Evolutionary conservation across 1,140 invertebrate genomes (phyloP).

Genomic region (Meteorus sp.): DNA sequence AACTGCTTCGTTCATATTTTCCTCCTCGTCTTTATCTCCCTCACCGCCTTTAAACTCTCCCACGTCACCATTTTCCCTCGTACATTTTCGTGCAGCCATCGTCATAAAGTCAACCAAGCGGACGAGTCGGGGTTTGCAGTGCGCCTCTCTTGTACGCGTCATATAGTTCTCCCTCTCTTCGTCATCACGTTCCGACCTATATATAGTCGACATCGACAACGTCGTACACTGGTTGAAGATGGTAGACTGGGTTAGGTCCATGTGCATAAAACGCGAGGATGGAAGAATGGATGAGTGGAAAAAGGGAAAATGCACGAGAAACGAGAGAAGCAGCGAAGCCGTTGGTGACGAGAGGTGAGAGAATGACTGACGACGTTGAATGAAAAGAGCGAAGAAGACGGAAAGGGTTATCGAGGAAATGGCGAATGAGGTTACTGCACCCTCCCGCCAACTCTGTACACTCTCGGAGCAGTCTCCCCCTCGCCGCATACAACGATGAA

Average conservation of each 20-base stretch:
- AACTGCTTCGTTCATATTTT: too few species aligned
- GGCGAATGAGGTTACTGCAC: neutral
- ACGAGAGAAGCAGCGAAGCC: neutral
- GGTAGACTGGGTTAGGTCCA: neutral
- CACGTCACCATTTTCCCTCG: slow-evolving; percentile 19
- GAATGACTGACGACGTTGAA: slow-evolving; percentile 9
- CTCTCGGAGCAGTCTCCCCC: slow-evolving; percentile 23
- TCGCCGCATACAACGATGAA: neutral
- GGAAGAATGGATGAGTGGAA: neutral
- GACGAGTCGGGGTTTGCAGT: slow-evolving; percentile 36
- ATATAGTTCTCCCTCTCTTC: slow-evolving; percentile 24
- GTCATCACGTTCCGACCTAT: too few species aligned
- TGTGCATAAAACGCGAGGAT: slow-evolving; percentile 22
- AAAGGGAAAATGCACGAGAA: neutral
- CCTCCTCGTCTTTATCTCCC: too few species aligned
- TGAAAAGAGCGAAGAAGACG: neutral
- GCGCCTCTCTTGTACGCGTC: slow-evolving; percentile 13
- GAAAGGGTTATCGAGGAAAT: slow-evolving; percentile 16
- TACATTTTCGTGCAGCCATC: slow-evolving; percentile 42
- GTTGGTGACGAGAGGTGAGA: neutral
- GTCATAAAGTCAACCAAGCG: slow-evolving; percentile 54
- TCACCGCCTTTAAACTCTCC: neutral
- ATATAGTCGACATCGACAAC: slow-evolving; percentile 10
- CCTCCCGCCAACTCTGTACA: too few species aligned
- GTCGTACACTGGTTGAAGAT: neutral